Evolutionary conservation across 2,113 vertebrate genomes (phyloP), one percentile per base, ranked within the genome.

Genomic region (Calyptomena viridis): DNA sequence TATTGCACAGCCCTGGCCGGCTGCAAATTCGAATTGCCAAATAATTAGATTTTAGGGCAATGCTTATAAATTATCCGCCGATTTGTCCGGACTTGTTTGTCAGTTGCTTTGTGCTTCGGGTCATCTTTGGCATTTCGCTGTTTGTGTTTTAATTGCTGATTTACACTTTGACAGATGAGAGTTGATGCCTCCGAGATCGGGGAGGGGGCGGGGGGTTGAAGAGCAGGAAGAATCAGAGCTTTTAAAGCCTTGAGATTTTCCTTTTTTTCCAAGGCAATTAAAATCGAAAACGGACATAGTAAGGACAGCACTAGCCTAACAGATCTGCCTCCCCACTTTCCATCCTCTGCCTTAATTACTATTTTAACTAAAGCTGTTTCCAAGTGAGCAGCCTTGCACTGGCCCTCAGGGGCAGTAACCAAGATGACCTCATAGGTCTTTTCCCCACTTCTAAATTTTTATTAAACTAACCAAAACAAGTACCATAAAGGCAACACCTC

Each of bases 21-120:
- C 98, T 98, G 98, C 98, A 98, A 98, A 99, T 99, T 98, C 98
- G 98, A 99, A 99, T 99, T 98, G 98, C 98, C 98, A 98, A 99
- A 99, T 99, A 99, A 99, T 99, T 98, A 99, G 98, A 99, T 99
- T 99, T 99, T 99, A 99, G 98, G 98, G 98, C 98, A 98, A 98
- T 98, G 98, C 98, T 98, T 98, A 98, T 98, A 99, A 99, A 99
- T 99, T 98, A 99, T 98, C 98, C 97, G 90, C 98, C 98, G 98
- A 98, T 99, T 99, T 99, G 98, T 99, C 98, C 98, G 96, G 98
- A 98, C 98, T 98, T 99, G 98, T 99, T 99, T 99, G 98, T 99
- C 98, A 99, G 98, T 97, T 97, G 98, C 98, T 98, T 98, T 98
- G 98, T 98, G 99, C 99, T 99, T 98, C 98, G 3, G 99, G 99